Base-by-base conservation (phyloP, 2,888 invertebrate genomes). In the Epicampocera succincta region DNA sequence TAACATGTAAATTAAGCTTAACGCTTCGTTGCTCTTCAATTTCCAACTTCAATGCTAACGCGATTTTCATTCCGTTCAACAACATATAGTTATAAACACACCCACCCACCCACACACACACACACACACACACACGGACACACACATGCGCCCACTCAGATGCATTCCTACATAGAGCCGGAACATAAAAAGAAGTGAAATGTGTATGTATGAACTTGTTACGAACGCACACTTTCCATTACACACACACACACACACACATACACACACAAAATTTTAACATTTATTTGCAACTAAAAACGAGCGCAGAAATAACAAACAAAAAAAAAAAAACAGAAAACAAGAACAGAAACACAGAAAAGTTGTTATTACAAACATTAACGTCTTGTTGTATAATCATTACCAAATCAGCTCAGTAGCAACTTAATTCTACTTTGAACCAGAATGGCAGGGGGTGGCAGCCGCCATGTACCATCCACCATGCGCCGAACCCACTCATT, bases 1-100 rank as follows among this genome's bases (percentile, higher is more conserved):
- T 82, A 82, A 82, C 78, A 82, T 82, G 78, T 75, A 82, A 82
- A 82, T 78, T 78, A 82, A 74, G 82, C 82, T 82, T 82, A 74
- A 82, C 82, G 82, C 82, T 82, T 74, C 74, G 82, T 60, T 82
- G 74, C 82, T 78, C 78, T 82, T 74, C 82, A 82, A 82, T 82
- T 75, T 82, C 78, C 74, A 82, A 71, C 82, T 82, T 66, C 71
- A 82, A 78, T 82, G 82, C 74, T 82, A 82, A 82, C 71, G 74
- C 74, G 82, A 66, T 82, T 78, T 77, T 38, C 82, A 78, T 69
- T 61, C 54, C 58, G 65, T 60, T 17, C 40, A 66, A 38, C 42
- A 46, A 33, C 9, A 33, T 33, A 9, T 33, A 33, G 33, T 33
- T 17, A 50, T 42, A 42, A 19, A 42, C 42, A 15, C 17, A 46